Percentiles rank a stretch among this genome's conserved stretches.
These are phyloP conservation scores for Etia nguti DNA, from an alignment of 2,113 vertebrate genomes.

Conservation along the genomic window DNA sequence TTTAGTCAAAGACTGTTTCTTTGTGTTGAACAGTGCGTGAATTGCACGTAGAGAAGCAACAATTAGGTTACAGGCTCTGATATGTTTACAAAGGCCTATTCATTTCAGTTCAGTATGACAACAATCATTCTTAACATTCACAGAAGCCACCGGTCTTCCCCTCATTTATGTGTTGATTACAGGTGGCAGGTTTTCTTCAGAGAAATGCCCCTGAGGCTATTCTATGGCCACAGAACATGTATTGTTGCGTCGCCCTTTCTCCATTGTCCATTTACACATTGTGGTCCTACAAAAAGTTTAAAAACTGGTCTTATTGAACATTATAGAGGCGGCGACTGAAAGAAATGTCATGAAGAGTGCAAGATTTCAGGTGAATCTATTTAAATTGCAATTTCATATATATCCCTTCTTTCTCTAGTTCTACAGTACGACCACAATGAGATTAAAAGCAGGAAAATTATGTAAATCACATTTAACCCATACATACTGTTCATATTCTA, in stretches of 20 bases:
- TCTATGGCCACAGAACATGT: not conserved
- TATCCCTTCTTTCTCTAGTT: not conserved
- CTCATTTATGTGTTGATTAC: conserved; percentile 23
- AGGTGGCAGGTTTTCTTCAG: conserved; percentile 4
- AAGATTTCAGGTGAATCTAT: not conserved
- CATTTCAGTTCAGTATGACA: conserved; percentile 1
- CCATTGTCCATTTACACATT: conserved; percentile 2
- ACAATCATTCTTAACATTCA: not conserved
- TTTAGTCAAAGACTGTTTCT: conserved; percentile 20
- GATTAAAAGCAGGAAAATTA: not conserved
- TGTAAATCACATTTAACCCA: not conserved
- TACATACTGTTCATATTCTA: not conserved
- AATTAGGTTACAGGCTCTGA: not conserved
- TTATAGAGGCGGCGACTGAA: too few species aligned
- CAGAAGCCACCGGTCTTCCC: not conserved
- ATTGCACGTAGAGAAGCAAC: not conserved
- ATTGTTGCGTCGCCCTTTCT: conserved; percentile 11
- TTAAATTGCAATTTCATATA: not conserved
- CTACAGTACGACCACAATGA: not conserved
- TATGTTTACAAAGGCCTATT: conserved; percentile 34
- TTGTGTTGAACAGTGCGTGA: conserved; percentile 18
- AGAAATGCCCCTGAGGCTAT: conserved; percentile 3
- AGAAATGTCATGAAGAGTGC: not conserved
- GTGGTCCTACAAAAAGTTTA: conserved; percentile 2
- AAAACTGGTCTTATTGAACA: not conserved